Evolutionary conservation across 1,140 invertebrate species (phyloP).

Genomic region (Heliconius nattereri): DNA sequence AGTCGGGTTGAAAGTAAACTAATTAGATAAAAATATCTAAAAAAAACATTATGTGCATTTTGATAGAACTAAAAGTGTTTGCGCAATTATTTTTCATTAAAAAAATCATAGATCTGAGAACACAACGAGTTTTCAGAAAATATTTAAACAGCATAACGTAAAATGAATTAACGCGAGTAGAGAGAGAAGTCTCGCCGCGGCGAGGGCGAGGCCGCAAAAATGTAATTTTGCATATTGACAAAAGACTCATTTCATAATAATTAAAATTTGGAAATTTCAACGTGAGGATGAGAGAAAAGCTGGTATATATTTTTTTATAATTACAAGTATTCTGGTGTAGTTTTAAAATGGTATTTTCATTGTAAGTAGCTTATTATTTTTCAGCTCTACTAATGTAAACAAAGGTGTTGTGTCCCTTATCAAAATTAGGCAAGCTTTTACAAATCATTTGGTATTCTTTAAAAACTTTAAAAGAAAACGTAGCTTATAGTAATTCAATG

Average conservation of each 20-base stretch:
- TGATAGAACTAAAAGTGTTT: neutral
- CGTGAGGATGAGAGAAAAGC: neutral
- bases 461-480: no score
- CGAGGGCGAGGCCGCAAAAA: constrained; percentile 26
- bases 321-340: neutral
- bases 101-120: constrained; percentile 10
- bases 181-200: constrained; percentile 19
- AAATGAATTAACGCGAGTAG: constrained; percentile 28
- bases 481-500: neutral
- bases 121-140: constrained; percentile 26
- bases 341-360: no score
- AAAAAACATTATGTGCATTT: neutral
- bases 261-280: constrained; percentile 22
- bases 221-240: constrained; percentile 32
- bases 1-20: neutral
- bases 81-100: neutral
- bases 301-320: neutral
- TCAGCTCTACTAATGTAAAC: no score
- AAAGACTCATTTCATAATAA: constrained; percentile 29
- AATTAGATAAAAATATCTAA: neutral
- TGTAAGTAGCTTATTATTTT: no score
- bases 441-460: no score
- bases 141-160: constrained; percentile 24
- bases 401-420: no score
- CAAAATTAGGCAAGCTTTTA: no score